phyloP scores from a whole-genome alignment of 2,113 vertebrate genomes.

The Edolisoma coerulescens region DNA sequence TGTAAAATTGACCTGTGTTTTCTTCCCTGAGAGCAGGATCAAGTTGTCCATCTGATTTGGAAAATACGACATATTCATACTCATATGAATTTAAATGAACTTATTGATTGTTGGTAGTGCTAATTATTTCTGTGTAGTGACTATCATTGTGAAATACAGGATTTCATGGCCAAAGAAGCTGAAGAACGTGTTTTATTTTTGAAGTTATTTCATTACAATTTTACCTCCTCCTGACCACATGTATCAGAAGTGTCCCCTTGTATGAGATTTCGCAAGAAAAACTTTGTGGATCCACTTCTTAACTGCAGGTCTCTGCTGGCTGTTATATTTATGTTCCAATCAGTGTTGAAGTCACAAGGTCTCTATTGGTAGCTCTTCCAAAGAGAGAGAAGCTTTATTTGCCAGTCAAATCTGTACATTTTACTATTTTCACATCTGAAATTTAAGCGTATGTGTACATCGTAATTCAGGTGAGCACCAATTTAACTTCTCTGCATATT shows the following conservation, averaged over 20 bases:
- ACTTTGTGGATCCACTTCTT: not conserved
- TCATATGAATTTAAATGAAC: not conserved
- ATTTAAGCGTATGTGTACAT: not conserved
- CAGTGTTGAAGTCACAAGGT: not conserved
- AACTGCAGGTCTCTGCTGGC: not conserved
- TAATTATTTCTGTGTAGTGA: not conserved
- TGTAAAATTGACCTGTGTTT: not conserved
- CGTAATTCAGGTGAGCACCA: fast-evolving
- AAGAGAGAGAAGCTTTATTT: not conserved
- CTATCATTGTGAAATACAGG: not conserved
- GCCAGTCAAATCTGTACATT: not conserved
- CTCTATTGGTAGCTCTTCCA: not conserved
- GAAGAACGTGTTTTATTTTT: not conserved
- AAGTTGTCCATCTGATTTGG: not conserved
- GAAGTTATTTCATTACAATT: not conserved
- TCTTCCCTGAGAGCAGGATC: not conserved
- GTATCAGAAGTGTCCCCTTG: fast-evolving
- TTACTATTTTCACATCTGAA: not conserved
- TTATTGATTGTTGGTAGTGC: fast-evolving
- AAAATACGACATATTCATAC: not conserved
- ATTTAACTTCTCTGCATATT: not conserved
- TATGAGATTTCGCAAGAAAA: not conserved
- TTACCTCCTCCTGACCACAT: not conserved
- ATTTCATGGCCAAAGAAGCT: not conserved
- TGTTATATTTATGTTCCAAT: not conserved